Percentiles rank a stretch among this genome's conserved stretches.
Evolutionary conservation across 2,888 invertebrate species (phyloP).

Genomic region (Tachina grossa): DNA sequence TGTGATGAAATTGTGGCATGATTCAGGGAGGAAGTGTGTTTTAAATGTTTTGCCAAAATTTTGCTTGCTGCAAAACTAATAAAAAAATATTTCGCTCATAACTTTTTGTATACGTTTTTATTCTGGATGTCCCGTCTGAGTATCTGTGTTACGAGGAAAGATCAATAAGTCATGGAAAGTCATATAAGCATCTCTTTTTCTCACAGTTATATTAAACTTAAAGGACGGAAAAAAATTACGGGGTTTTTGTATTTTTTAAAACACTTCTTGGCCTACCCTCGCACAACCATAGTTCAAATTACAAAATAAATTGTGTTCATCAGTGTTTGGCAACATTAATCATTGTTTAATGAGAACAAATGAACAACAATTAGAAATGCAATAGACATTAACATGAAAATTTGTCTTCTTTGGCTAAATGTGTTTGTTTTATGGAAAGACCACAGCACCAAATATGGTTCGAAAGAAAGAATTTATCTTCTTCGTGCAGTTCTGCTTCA

Average conservation of each 20-base stretch:
- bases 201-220: no score
- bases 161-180: no score
- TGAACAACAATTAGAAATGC: constrained; percentile 53
- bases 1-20: background rate
- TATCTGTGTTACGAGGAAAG: background rate
- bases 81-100: background rate
- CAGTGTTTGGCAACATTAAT: constrained; percentile 26
- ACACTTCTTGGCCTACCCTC: background rate
- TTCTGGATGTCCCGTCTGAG: background rate
- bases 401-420: constrained; percentile 36
- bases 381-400: constrained; percentile 55
- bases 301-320: constrained; percentile 10
- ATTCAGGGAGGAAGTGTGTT: background rate
- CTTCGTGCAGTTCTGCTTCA: background rate
- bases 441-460: constrained; percentile 40
- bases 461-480: constrained; percentile 31
- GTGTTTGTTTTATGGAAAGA: constrained; percentile 26
- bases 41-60: constrained; percentile 30
- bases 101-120: background rate
- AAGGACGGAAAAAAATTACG: no score
- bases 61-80: background rate
- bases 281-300: constrained; percentile 22
- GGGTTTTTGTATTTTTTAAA: no score
- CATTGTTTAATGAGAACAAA: constrained; percentile 42
- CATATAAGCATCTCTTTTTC: no score